A percentile compares a stretch with the other conserved stretches of the same genome.
Conservation (phyloP, 2,797 vertebrate species). For the Syndactyla subalaris region DNA sequence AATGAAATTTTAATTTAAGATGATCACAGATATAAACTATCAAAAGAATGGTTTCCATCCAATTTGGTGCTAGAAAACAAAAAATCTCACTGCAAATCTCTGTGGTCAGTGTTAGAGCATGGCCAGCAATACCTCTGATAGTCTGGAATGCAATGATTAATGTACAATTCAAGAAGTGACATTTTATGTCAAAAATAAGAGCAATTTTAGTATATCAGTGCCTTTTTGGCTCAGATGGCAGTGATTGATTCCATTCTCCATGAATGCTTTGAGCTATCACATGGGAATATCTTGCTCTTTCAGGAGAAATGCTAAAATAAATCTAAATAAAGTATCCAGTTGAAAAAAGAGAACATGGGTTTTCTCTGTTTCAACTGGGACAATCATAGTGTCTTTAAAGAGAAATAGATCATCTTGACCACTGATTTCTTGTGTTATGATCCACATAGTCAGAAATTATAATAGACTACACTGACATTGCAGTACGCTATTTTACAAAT, state of each 20-base stretch:
- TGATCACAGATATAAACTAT: not conserved
- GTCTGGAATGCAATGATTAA: not conserved
- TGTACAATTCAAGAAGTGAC: not conserved
- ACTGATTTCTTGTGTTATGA: not conserved
- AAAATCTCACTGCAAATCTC: not conserved
- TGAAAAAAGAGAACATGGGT: not conserved
- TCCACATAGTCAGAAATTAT: not conserved
- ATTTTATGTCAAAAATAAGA: conserved; percentile 8
- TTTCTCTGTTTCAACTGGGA: not conserved
- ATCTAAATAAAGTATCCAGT: not conserved
- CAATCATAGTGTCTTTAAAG: not conserved
- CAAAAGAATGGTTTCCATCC: not conserved
- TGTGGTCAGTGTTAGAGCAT: not conserved
- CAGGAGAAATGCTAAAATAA: not conserved
- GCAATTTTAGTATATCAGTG: not conserved
- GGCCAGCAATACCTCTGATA: not conserved
- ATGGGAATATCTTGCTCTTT: not conserved
- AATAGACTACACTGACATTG: not conserved
- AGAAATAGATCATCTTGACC: not conserved
- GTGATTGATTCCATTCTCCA: not conserved
- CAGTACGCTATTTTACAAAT: not conserved
- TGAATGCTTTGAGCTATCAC: not conserved
- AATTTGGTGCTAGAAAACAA: not conserved
- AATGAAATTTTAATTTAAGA: not conserved
- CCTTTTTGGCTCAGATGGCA: not conserved